Base-by-base conservation (phyloP, 2,797 vertebrate genomes). In the Pangasius krempfi region DNA sequence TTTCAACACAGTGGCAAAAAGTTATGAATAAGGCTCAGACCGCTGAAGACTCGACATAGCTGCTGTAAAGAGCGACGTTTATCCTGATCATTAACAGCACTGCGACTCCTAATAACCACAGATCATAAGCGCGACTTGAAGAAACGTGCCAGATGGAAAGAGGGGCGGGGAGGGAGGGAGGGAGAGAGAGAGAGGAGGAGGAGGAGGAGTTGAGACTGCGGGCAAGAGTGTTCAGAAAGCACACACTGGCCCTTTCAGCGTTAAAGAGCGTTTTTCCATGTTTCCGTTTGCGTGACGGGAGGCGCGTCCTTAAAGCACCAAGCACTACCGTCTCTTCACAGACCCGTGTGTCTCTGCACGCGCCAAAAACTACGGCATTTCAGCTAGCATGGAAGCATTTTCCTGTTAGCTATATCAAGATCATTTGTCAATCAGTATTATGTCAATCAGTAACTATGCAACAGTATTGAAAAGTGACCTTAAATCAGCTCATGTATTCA, bases 201-300 rank as follows among this genome's bases (percentile, higher is more conserved):
- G 87, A 81, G 91, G 86, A 83, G 86, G 89, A 87, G 84, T 88
- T 89, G 89, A 88, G 89, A 87, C 89, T 93, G 88, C 90, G 93
- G 95, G 95, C 92, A 93, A 95, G 95, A 92, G 94, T 91, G 76
- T 92, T 89, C 86, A 37, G 89, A 92, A 91, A 88, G 92, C 91
- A 94, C 91, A 96, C 95, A 96, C 93, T 92, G 83, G 91, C 90
- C 92, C 95, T 95, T 96, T 96, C 95, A 96, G 93, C 92, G 88
- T 90, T 91, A 87, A 72, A 89, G 89, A 92, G 90, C 85, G 30
- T 88, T 84, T 86, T 75, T 86, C 78, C 88, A 76, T 30, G 50
- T 90, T 89, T 88, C 86, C 66, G 73, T 90, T 90, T 91, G 86
- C 79, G 81, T 92, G 93, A 91, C 56, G 62, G 18, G 64, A 76